Evolutionary conservation across 2,888 invertebrate genomes (phyloP).

Genomic region (Drosophila paranaensis): DNA sequence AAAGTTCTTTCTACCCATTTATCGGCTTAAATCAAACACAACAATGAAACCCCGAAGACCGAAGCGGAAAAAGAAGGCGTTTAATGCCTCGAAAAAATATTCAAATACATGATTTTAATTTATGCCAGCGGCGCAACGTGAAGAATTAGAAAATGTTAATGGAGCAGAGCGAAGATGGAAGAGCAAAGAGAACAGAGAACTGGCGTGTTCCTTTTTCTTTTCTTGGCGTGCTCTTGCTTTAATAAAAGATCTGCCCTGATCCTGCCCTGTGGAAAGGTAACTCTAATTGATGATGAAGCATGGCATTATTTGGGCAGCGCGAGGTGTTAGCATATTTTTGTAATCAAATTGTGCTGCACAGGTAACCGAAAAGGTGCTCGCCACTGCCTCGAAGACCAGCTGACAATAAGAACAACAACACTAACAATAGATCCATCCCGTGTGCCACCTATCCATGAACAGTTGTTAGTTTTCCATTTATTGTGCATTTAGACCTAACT

Average conservation of each 20-base stretch:
- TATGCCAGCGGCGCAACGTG: slow-evolving; percentile 55
- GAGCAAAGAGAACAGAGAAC: not conserved
- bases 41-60: slow-evolving; percentile 45
- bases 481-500: slow-evolving; percentile 61
- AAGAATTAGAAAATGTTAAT: slow-evolving; percentile 57
- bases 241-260: slow-evolving; percentile 39
- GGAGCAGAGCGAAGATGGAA: slow-evolving; percentile 30
- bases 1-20: slow-evolving; percentile 61
- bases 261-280: slow-evolving; percentile 77
- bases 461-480: slow-evolving; percentile 78
- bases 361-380: slow-evolving; percentile 44
- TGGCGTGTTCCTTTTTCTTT: slow-evolving; percentile 44
- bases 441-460: slow-evolving; percentile 27
- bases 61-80: slow-evolving; percentile 64
- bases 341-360: slow-evolving; percentile 76
- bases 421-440: slow-evolving; percentile 33
- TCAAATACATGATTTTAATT: slow-evolving; percentile 72
- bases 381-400: slow-evolving; percentile 50
- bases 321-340: slow-evolving; percentile 78
- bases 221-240: not conserved
- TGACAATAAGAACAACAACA: slow-evolving; percentile 51
- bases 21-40: slow-evolving; percentile 77
- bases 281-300: slow-evolving; percentile 77
- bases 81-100: slow-evolving; percentile 52
- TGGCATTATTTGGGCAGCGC: slow-evolving; percentile 65